Base-by-base conservation (phyloP, 1,140 invertebrate genomes). In the Gonatopus flavifemur region DNA sequence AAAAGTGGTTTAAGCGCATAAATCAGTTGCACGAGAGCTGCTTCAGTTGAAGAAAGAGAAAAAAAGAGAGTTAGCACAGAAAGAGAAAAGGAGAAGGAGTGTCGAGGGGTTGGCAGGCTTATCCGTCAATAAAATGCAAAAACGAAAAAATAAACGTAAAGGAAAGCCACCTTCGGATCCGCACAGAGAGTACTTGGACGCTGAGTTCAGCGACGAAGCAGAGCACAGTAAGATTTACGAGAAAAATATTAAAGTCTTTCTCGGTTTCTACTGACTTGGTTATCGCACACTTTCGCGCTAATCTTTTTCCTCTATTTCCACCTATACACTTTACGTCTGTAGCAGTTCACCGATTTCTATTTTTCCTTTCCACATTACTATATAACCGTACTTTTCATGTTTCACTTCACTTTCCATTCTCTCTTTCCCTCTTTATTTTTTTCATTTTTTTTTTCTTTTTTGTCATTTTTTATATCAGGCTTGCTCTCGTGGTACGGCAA, bases 151-250 rank as follows among this genome's bases (percentile, higher is more conserved):
- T 66, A 69, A 65, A 63, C 49, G 41, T 49, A 52, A 57, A 57
- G 64, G 67, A 65, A 67, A 67, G 59, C 58, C 62, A 57, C 28
- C 42, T 40, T 31, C 58, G 55, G 62, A 71, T 55, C 57, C 62
- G 20, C 67, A 43, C 44, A 61, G 67, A 47, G 72, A 69, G 63
- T 75, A 73, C 58, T 76, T 76, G 64, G 69, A 76, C 55, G 71
- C 70, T 42, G 55, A 65, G 53, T 71, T 58, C 58, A 66, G 61
- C 57, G 70, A 73, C 56, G 74, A 75, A 18, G 62, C 55, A 41
- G 55, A 62, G 38, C 61, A 44, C 61, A 55, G 72, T 72, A 58
- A 74, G 64, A 67, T 70, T 67, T 66, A 58, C 56, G 52, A 44
- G 46, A 59, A 64, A 71, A 64, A 65, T 72, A 64, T 66, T 72